Conservation (phyloP, 2,888 invertebrate species). For the Cordilura impudica region DNA sequence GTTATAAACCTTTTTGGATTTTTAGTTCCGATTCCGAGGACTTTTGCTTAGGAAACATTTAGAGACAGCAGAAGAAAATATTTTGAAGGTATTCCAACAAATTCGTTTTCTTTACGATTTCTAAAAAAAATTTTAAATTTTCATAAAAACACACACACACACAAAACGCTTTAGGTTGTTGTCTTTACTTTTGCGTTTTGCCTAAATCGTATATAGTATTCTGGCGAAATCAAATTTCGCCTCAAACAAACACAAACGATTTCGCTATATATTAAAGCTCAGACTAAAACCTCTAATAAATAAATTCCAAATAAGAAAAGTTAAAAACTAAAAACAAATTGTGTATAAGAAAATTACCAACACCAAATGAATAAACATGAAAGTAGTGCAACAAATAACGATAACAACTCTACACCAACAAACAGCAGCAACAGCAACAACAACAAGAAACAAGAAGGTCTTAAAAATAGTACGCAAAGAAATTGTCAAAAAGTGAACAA, state of each 20-base stretch:
- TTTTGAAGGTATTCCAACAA: background rate
- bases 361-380: slow-evolving; percentile 76
- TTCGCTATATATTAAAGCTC: background rate
- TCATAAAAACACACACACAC: background rate
- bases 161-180: no score
- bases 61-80: background rate
- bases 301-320: slow-evolving; percentile 1
- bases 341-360: background rate
- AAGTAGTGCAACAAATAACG: slow-evolving; percentile 63
- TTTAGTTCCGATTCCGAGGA: no score
- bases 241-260: background rate
- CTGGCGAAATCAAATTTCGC: no score
- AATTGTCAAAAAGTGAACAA: background rate
- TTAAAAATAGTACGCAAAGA: slow-evolving; percentile 41
- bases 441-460: slow-evolving; percentile 17
- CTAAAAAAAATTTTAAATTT: background rate
- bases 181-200: no score
- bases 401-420: slow-evolving; percentile 37
- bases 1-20: no score
- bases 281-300: background rate
- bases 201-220: no score
- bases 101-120: no score
- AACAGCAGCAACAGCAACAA: slow-evolving; percentile 54
- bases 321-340: background rate
- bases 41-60: no score